phyloP scores from a whole-genome alignment of 1,140 invertebrate genomes.

The Globodera rostochiensis region DNA sequence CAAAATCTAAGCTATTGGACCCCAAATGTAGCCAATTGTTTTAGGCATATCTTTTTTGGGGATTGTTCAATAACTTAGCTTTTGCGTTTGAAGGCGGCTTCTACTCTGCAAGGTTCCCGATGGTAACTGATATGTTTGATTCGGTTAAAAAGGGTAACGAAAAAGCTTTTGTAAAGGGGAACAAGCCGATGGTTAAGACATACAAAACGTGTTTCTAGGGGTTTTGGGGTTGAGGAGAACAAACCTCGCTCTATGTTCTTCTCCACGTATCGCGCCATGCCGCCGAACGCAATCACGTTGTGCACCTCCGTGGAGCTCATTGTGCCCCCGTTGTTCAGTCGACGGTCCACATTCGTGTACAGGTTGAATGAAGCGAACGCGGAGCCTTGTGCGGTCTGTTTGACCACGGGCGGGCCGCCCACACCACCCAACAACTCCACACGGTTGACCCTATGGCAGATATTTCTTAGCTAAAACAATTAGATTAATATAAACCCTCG shows the following conservation, averaged over 20 bases:
- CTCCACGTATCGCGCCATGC: constrained; percentile 26
- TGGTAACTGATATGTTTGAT: no score
- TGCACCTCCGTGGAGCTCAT: constrained; percentile 33
- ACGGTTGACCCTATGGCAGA: constrained; percentile 30
- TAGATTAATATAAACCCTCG: neutral
- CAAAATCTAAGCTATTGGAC: no score
- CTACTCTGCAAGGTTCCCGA: no score
- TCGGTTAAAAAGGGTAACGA: no score
- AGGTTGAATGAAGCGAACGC: constrained; percentile 36
- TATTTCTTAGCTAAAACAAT: neutral
- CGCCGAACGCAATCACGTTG: constrained; percentile 38
- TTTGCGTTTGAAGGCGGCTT: no score
- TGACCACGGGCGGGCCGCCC: constrained; percentile 29
- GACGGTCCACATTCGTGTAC: constrained; percentile 38
- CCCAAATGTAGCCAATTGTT: no score
- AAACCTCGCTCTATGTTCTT: constrained; percentile 36
- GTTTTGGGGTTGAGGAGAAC: neutral
- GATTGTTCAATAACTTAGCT: no score
- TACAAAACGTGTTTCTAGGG: no score
- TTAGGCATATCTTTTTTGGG: no score
- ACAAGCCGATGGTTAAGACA: no score
- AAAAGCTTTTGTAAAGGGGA: no score
- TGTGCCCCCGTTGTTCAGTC: neutral
- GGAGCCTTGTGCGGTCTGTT: constrained; percentile 26
- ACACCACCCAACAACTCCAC: constrained; percentile 42